phyloP scores from a whole-genome alignment of 1,140 invertebrate species.

The Rhizoglyphus robini region DNA sequence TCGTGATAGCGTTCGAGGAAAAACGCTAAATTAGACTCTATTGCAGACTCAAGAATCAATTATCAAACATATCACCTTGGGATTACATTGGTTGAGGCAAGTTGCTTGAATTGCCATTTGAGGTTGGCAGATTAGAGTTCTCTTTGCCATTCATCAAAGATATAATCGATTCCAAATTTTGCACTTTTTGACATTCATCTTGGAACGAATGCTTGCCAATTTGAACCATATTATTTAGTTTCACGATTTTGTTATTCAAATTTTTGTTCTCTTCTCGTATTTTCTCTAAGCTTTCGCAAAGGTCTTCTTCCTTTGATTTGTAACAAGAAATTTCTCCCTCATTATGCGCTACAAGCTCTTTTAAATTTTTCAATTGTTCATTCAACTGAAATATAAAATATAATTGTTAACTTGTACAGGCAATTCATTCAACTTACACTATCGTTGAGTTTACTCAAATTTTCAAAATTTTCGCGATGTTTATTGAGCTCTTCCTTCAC shows the following conservation, averaged over 20 bases:
- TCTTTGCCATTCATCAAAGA: neutral
- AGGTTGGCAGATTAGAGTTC: neutral
- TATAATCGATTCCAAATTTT: slow-evolving; percentile 4
- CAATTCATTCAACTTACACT: neutral
- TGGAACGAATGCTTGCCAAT: slow-evolving; percentile 3
- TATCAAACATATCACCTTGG: neutral
- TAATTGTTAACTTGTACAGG: neutral
- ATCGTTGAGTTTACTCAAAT: neutral
- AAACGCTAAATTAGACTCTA: too few relatives aligned
- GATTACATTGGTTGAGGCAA: neutral
- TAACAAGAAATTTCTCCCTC: neutral
- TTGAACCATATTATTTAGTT: slow-evolving; percentile 4
- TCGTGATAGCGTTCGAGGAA: too few relatives aligned
- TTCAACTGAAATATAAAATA: neutral
- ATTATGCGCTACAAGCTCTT: neutral
- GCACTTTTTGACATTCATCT: neutral
- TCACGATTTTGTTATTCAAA: neutral
- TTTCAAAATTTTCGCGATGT: neutral
- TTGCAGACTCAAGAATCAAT: neutral
- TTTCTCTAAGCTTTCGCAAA: neutral
- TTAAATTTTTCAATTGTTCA: neutral
- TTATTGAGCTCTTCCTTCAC: neutral
- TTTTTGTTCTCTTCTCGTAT: neutral
- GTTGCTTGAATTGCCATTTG: slow-evolving; percentile 10
- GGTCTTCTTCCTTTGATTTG: neutral